phyloP scores from a whole-genome alignment of 2,113 vertebrate genomes.

The Astur gentilis region DNA sequence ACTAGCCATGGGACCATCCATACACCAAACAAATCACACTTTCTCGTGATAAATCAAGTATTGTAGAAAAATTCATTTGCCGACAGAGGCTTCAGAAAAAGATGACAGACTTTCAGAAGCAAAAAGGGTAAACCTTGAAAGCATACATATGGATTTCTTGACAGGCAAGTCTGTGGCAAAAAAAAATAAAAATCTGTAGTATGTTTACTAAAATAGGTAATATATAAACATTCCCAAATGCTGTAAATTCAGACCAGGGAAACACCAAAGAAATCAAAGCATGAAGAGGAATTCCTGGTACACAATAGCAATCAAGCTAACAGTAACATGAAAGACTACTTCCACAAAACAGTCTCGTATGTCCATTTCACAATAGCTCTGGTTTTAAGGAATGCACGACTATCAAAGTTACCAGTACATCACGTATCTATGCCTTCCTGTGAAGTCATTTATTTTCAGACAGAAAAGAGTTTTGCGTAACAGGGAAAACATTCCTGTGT shows the following conservation, averaged over 20 bases:
- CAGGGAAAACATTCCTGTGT: not conserved
- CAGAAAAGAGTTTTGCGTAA: not conserved
- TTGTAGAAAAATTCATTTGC: not conserved
- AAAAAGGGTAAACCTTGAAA: not conserved
- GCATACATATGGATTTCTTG: not conserved
- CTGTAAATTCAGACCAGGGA: not conserved
- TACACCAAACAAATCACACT: no score
- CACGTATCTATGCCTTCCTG: not conserved
- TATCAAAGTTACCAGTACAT: not conserved
- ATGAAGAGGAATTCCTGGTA: not conserved
- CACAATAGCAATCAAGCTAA: not conserved
- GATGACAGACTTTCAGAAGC: not conserved
- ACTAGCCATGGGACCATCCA: not conserved
- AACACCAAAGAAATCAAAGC: not conserved
- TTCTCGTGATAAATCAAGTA: not conserved
- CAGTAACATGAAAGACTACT: not conserved
- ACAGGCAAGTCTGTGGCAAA: not conserved
- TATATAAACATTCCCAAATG: not conserved
- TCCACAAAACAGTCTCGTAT: not conserved
- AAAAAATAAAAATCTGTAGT: not conserved
- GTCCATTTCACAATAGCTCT: not conserved
- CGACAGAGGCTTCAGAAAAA: not conserved
- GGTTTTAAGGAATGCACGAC: not conserved
- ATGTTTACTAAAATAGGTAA: not conserved
- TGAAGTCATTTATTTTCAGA: conserved; percentile 7